These are phyloP conservation scores for Berghia stephanieae DNA, from an alignment of 1,140 invertebrate genomes.

Conservation along the genomic window DNA sequence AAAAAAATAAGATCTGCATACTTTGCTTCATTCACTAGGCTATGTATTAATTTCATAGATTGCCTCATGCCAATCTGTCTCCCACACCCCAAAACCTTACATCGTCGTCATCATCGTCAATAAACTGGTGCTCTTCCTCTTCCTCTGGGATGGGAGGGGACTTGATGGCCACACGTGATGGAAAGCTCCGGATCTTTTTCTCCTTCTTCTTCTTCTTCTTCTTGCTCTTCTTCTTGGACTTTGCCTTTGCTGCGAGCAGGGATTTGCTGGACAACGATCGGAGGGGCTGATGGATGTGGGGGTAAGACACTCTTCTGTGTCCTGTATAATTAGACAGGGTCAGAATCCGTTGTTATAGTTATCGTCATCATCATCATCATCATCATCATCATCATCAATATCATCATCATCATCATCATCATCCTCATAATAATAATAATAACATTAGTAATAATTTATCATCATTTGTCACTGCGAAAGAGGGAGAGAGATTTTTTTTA, in stretches of 20 bases:
- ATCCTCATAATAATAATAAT: not conserved
- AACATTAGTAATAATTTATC: not conserved
- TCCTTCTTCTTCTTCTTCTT: constrained; percentile 65
- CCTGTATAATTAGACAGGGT: constrained; percentile 37
- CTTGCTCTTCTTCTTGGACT: constrained; percentile 46
- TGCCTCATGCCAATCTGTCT: too few relatives aligned
- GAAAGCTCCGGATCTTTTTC: constrained; percentile 49
- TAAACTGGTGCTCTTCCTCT: constrained; percentile 33
- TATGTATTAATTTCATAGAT: too few relatives aligned
- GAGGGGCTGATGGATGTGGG: constrained; percentile 57
- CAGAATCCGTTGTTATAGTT: not conserved
- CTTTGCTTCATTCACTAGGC: not conserved
- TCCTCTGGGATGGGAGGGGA: constrained; percentile 56
- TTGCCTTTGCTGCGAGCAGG: constrained; percentile 37
- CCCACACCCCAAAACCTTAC: not conserved
- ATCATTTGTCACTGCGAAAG: not conserved
- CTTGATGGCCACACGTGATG: constrained; percentile 51
- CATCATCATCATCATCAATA: not conserved
- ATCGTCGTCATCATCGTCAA: not conserved
- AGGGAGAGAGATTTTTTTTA: not conserved
- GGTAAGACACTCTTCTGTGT: constrained; percentile 52
- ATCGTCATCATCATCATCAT: not conserved
- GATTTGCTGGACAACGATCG: constrained; percentile 53
- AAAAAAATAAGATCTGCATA: too few relatives aligned
- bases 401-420: constrained; percentile 1